Base-by-base conservation (phyloP, 2,888 invertebrate genomes). In the Cantharis flavilabris region DNA sequence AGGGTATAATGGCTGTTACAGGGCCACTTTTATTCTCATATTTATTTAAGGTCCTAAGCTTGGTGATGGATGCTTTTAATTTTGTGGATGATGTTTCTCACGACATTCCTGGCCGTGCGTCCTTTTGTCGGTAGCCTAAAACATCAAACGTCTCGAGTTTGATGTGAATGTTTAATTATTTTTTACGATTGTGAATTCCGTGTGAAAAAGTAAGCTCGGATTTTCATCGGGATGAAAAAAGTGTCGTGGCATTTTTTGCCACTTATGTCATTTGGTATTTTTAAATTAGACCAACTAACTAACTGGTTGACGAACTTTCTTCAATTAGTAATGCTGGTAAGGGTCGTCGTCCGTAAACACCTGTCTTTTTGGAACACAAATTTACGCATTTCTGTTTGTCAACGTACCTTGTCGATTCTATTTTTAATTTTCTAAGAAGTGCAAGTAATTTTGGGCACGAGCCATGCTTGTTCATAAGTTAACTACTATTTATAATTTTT, bases 321-420 rank as follows among this genome's bases (percentile, higher is more conserved):
- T 76, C 78, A 81, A 79, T 81, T 80, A 79, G 77, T 76, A 75
- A 77, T 75, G 64, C 76, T 70, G 69, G 75, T 76, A 73, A 70
- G 76, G 81, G 81, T 81, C 81, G 81, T 79, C 80, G 81, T 76
- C 81, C 81, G 76, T 76, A 76, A 77, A 80, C 81, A 81, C 81
- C 81, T 81, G 81, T 81, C 81, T 78, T 77, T 72, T 64, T 71
- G 28, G 77, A 71, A 72, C 77, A 69, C 75, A 74, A 72, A 74
- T 64, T 77, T 77, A 71, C 75, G 69, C 77, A 77, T 75, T 71
- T 69, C 77, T 75, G 33, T 62, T 77, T 77, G 73, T 77, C 77
- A 77, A 75, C 77, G 72, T 77, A 75, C 77, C 77, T 77, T 72
- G 71, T 71, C 77, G 64, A 65, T 67, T 74, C 70, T 75, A 75